phyloP scores from a whole-genome alignment of 2,113 vertebrate species.

The Pangasianodon hypophthalmus region DNA sequence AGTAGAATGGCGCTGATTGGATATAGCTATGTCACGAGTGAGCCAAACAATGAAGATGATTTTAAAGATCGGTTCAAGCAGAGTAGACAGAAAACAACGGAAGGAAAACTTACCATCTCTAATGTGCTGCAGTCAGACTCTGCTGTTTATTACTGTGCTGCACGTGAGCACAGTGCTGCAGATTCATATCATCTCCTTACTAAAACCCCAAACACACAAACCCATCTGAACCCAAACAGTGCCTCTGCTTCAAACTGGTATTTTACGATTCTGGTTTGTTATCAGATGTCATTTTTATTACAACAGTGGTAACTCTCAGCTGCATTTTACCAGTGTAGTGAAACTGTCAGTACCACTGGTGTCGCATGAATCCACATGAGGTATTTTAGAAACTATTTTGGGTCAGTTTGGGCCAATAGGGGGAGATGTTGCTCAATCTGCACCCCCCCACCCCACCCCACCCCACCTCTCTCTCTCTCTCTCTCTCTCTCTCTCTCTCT shows the following conservation, averaged over 20 bases:
- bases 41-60: constrained; percentile 35
- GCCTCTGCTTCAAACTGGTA: background rate
- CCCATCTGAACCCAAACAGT: background rate
- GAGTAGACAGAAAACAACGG: background rate
- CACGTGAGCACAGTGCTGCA: constrained; percentile 66
- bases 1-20: constrained; percentile 63
- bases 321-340: background rate
- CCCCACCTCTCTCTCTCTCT: background rate
- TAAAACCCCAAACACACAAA: constrained; percentile 52
- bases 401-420: background rate
- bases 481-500: background rate
- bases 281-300: background rate
- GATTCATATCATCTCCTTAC: constrained; percentile 36
- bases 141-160: constrained; percentile 71
- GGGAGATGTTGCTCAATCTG: constrained; percentile 20
- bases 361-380: background rate
- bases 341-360: background rate
- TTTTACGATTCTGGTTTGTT: background rate
- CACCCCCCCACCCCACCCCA: too few species aligned
- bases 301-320: background rate
- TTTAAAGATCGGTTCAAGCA: constrained; percentile 53
- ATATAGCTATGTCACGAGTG: constrained; percentile 19
- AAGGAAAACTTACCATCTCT: constrained; percentile 56
- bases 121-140: constrained; percentile 49
- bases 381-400: background rate